Base-by-base conservation (phyloP, 1,140 invertebrate species). In the Ips typographus region DNA sequence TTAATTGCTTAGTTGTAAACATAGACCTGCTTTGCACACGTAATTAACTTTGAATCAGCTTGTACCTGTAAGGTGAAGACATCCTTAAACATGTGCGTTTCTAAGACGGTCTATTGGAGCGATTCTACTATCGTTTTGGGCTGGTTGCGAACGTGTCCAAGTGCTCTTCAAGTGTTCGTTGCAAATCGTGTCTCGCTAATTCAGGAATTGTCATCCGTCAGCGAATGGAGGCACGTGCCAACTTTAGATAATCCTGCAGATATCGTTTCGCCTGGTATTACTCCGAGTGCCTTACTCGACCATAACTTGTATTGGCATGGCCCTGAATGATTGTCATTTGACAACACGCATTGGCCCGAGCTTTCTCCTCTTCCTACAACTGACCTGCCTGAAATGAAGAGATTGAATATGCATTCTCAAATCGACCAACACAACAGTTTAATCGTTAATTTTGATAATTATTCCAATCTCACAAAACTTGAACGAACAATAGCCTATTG, bases 161-260 rank as follows among this genome's bases (percentile, higher is more conserved):
- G 39, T 58, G 5, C 3, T 5, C 58, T 52, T 6, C 41, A 63
- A 43, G 39, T 47, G 36, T 72, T 72, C 61, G 61, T 72, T 3
- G 47, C 57, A 3, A 72, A 72, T 49, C 7, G 72, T 37, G 53
- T 71, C 22, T 4, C 60, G 3, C 49, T 59, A 64, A 72, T 73
- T 43, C 70, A 73, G 62, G 39, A 78, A 37, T 58, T 22, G 56
- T 1, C 6, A 58, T 36, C 8, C 22, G 36, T 43, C n/a, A 39
- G 3, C 38, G n/a, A 74, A 3, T 78, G 75, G 77, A 22, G 52
- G 4, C 75, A 83, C 64, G 75, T 82, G 1, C 52, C 60, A 1
- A 68, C 70, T 4, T 7, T 36, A 4, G 62, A 77, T 2, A 83
- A 83, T 69, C 81, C 82, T 1, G 79, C 80, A 1, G 81, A 83